A percentile compares a stretch with the other conserved stretches of the same genome.
Conservation (phyloP, 1,140 invertebrate species). For the Apis laboriosa region DNA sequence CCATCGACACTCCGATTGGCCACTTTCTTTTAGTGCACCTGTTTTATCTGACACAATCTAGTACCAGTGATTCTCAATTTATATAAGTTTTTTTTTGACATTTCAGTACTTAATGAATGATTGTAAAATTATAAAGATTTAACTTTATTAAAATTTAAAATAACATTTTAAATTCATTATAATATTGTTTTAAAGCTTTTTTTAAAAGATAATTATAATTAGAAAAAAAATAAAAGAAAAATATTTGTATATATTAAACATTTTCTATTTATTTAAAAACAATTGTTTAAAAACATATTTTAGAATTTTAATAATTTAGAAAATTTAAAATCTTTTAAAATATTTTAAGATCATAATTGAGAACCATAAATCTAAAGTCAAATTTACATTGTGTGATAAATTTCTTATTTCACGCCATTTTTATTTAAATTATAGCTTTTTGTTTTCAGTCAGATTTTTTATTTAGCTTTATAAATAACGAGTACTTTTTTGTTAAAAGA, state of each 20-base stretch:
- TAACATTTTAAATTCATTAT: not conserved
- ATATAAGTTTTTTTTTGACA: not conserved
- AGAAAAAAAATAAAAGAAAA: not conserved
- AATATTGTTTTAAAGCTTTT: not conserved
- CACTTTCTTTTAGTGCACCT: conserved; percentile 54
- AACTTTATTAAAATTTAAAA: not conserved
- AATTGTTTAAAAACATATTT: too few relatives aligned
- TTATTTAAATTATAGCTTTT: not conserved
- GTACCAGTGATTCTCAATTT: not conserved
- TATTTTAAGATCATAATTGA: not conserved
- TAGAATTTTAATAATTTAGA: not conserved
- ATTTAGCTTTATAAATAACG: not conserved
- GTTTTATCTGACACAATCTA: conserved; percentile 24
- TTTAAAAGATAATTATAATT: not conserved
- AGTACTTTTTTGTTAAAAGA: not conserved
- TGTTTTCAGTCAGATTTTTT: not conserved
- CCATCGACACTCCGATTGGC: conserved; percentile 51
- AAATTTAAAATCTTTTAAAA: not conserved
- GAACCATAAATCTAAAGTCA: not conserved
- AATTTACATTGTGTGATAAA: not conserved
- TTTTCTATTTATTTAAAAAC: not conserved
- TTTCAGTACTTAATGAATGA: too few relatives aligned
- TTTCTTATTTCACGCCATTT: not conserved
- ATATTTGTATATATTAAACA: not conserved
- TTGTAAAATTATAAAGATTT: not conserved